Conservation (phyloP, 2,888 invertebrate genomes). For the Heliconius sara region DNA sequence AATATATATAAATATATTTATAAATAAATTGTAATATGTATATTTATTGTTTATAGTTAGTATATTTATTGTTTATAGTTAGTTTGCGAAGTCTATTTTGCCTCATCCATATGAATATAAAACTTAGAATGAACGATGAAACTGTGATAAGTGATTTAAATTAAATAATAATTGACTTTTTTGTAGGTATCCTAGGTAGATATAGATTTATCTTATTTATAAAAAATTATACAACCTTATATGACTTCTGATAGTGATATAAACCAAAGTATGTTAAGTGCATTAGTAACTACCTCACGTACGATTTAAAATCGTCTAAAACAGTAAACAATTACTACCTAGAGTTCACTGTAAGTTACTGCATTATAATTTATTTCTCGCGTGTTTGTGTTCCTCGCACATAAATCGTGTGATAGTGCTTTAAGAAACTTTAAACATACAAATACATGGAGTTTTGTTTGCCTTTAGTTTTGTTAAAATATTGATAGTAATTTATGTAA, state of each 20-base stretch:
- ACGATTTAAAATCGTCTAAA: neutral
- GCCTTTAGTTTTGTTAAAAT: neutral
- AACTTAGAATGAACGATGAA: too few relatives aligned
- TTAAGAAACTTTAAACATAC: neutral
- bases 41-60: too few relatives aligned
- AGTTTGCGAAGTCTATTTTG: too few relatives aligned
- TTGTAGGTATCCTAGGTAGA: too few relatives aligned
- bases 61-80: too few relatives aligned
- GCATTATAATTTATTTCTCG: slow-evolving; percentile 35
- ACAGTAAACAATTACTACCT: neutral
- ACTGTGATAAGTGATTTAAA: too few relatives aligned
- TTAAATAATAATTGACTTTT: too few relatives aligned
- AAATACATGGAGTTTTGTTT: neutral
- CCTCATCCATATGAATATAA: too few relatives aligned
- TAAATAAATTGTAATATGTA: too few relatives aligned
- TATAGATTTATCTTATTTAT: too few relatives aligned
- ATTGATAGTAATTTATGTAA: neutral
- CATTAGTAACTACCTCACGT: neutral
- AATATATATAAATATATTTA: too few relatives aligned
- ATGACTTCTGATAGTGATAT: neutral
- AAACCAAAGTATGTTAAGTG: neutral
- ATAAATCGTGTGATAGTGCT: slow-evolving; percentile 1
- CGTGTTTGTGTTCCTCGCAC: slow-evolving; percentile 20
- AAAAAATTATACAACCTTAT: too few relatives aligned
- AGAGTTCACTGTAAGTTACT: slow-evolving; percentile 17